Evolutionary conservation across 2,888 invertebrate species (phyloP), one percentile per base, ranked within the genome.

Genomic region (Drosophila anomalata): DNA sequence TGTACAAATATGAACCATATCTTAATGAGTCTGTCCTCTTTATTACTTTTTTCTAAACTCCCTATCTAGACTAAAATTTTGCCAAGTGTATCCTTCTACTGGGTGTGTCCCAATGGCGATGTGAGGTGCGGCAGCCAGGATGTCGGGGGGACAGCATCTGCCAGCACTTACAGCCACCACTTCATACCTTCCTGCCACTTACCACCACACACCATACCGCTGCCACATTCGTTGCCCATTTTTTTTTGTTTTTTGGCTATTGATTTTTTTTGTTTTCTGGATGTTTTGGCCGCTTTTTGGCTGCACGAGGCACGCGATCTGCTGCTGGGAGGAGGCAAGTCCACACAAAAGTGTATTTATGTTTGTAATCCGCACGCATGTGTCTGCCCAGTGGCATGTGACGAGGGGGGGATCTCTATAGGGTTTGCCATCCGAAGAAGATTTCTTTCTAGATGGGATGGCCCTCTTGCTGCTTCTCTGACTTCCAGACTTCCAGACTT

Each of bases 261-360:
- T 87, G 82, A 82, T 82, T 79, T 82, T 79, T 82, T 81, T 41
- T 42, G 3, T 7, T 36, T 44, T 44, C 54, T 55, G 55, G 33
- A 63, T 57, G 54, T 60, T 54, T 44, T 58, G 33, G 71, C 58
- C 33, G 42, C 52, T 47, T 70, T 59, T 41, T 58, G 41, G 71
- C 57, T 31, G 42, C 53, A 36, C 46, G 36, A 57, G 62, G 82
- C 81, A 82, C 81, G 81, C 88, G 81, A 87, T 87, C 76, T 36
- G 47, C 14, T 3, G 14, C 17, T 17, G 17, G 17, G 17, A 17
- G 22, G 33, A 56, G 65, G 55, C 11, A 33, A 24, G 39, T 54
- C 60, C 58, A 52, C 22, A 36, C 1, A 33, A 5, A 48, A 70
- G 46, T 9, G 26, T 39, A 61, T 61, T 33, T 46, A 12, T 33